These are phyloP conservation scores for Desoria tigrina DNA, from an alignment of 2,888 invertebrate species.

Conservation along the genomic window DNA sequence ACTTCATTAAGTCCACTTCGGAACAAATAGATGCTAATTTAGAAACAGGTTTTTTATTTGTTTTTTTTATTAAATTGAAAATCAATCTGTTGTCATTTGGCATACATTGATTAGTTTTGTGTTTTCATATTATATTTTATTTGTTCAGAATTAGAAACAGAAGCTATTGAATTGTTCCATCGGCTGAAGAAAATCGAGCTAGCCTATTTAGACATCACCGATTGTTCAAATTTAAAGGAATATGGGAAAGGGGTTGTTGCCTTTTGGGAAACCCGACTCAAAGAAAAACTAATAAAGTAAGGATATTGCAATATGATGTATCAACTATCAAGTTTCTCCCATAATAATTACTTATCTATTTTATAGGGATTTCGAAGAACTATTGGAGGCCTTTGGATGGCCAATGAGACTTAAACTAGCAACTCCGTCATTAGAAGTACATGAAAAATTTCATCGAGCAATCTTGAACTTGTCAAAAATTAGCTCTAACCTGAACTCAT, in stretches of 20 bases:
- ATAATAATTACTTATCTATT: conserved; percentile 1
- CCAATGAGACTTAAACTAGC: conserved; percentile 41
- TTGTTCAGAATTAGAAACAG: conserved; percentile 42
- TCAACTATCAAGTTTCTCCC: too few relatives aligned
- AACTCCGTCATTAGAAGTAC: conserved; percentile 45
- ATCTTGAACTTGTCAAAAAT: conserved; percentile 40
- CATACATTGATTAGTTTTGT: background rate
- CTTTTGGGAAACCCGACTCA: conserved; percentile 44
- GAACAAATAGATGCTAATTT: conserved; percentile 49
- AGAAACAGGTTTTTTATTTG: conserved; percentile 35
- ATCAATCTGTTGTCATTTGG: background rate
- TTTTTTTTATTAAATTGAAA: background rate
- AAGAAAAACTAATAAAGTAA: conserved; percentile 42
- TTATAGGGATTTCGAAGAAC: conserved; percentile 46
- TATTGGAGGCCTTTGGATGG: conserved; percentile 49
- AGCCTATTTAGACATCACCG: conserved; percentile 28
- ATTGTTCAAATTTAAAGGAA: conserved; percentile 39
- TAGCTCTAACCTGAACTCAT: conserved; percentile 20
- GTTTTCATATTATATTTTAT: conserved; percentile 1
- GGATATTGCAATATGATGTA: background rate
- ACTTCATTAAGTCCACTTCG: conserved; percentile 44
- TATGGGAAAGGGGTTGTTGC: conserved; percentile 35
- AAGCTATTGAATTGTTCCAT: conserved; percentile 46
- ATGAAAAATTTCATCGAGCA: conserved; percentile 48
- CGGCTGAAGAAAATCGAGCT: conserved; percentile 31